Conservation (phyloP, 2,888 invertebrate genomes). For the Keiferia lycopersicella region DNA sequence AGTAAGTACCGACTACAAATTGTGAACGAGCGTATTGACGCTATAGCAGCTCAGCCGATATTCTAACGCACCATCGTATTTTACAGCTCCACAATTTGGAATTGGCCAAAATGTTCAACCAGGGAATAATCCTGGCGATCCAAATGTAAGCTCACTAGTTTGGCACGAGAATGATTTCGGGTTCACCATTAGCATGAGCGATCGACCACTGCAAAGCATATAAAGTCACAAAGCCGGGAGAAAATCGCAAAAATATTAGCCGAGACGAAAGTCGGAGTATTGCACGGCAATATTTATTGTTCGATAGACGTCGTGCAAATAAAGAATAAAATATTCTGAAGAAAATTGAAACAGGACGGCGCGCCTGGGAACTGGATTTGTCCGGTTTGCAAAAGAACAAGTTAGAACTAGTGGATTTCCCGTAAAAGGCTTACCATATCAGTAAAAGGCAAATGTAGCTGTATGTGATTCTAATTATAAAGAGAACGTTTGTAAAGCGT, state of each 20-base stretch:
- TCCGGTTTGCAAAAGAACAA: neutral
- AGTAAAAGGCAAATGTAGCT: neutral
- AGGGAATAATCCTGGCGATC: constrained; percentile 21
- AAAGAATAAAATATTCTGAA: neutral
- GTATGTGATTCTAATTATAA: neutral
- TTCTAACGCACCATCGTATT: neutral
- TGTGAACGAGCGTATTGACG: neutral
- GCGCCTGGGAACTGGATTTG: neutral
- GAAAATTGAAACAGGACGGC: neutral
- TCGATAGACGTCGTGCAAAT: neutral
- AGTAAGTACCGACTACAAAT: no score
- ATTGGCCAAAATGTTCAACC: constrained; percentile 7
- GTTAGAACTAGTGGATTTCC: neutral
- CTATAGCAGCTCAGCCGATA: neutral
- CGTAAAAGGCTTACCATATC: neutral
- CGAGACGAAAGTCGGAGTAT: neutral
- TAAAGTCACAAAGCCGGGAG: neutral
- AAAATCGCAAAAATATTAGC: constrained; percentile 20
- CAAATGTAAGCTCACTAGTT: constrained; percentile 6
- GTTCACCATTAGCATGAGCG: neutral
- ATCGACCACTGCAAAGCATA: neutral
- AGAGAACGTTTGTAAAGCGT: neutral
- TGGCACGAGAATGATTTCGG: neutral
- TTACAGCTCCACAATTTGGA: constrained; percentile 17
- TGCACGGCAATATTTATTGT: constrained; percentile 19